Evolutionary conservation across 2,888 invertebrate species (phyloP).

Genomic region (Stomorhina lunata): DNA sequence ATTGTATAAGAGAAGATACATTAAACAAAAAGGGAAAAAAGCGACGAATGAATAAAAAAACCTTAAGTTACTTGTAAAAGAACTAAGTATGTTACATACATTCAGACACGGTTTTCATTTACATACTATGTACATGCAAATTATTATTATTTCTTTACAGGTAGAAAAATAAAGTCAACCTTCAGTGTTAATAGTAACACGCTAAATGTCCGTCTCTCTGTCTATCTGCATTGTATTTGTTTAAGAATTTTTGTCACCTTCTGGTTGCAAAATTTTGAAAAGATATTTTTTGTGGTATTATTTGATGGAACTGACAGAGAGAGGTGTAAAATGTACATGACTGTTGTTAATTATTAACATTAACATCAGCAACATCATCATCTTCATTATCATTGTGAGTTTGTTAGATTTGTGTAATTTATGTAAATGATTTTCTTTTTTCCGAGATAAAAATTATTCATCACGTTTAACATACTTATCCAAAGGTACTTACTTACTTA

Average conservation of each 20-base stretch:
- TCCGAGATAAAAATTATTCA: constrained; percentile 31
- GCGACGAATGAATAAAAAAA: neutral
- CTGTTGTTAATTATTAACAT: constrained; percentile 19
- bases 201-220: neutral
- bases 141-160: constrained; percentile 17
- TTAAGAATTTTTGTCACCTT: constrained; percentile 52
- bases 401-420: neutral
- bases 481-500: neutral
- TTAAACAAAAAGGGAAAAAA: neutral
- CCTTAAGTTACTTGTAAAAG: constrained; percentile 17
- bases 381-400: neutral
- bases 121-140: neutral
- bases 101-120: too few species aligned
- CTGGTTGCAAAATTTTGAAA: constrained; percentile 30
- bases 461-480: constrained; percentile 28
- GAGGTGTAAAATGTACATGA: neutral
- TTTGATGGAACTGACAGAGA: neutral
- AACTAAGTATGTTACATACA: neutral
- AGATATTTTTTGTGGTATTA: constrained; percentile 14
- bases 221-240: constrained; percentile 24
- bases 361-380: neutral
- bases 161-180: constrained; percentile 30
- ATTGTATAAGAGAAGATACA: constrained; percentile 12
- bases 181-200: constrained; percentile 32
- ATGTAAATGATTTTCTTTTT: constrained; percentile 33